phyloP scores from a whole-genome alignment of 2,113 vertebrate species.

The Actenoides hombroni region DNA sequence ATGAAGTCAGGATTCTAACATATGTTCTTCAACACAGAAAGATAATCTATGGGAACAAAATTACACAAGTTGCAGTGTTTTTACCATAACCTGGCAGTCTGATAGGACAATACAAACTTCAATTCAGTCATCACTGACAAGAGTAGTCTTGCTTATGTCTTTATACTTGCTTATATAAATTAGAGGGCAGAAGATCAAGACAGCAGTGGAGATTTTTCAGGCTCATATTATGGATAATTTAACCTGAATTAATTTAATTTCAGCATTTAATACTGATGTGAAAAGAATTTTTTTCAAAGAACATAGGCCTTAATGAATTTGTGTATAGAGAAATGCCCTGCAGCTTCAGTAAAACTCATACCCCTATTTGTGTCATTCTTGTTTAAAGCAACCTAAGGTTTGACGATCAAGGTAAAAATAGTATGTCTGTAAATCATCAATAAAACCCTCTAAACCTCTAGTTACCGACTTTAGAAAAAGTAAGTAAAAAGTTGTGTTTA shows the following conservation, averaged over 20 bases:
- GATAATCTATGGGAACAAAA: background rate
- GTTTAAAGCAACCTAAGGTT: background rate
- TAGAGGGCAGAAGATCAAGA: background rate
- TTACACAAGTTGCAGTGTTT: background rate
- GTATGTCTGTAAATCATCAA: constrained; percentile 16
- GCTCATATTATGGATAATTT: background rate
- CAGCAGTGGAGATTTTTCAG: background rate
- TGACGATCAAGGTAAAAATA: background rate
- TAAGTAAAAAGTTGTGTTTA: constrained; percentile 7
- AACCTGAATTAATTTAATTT: too few species aligned
- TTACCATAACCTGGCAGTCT: background rate
- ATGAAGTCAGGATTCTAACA: background rate
- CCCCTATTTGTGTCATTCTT: background rate
- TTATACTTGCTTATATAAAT: background rate
- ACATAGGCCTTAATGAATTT: background rate
- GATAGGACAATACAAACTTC: background rate
- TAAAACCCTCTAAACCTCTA: constrained; percentile 33
- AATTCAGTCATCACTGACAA: background rate
- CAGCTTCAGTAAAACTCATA: constrained; percentile 3
- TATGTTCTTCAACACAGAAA: background rate
- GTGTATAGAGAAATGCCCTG: background rate
- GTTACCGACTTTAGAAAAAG: constrained; percentile 14
- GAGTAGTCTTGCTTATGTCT: background rate
- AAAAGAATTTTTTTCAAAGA: constrained; percentile 17
- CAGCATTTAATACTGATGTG: background rate